Evolutionary conservation across 2,888 invertebrate species (phyloP), one percentile per base, ranked within the genome.

Genomic region (Thalpophila matura): DNA sequence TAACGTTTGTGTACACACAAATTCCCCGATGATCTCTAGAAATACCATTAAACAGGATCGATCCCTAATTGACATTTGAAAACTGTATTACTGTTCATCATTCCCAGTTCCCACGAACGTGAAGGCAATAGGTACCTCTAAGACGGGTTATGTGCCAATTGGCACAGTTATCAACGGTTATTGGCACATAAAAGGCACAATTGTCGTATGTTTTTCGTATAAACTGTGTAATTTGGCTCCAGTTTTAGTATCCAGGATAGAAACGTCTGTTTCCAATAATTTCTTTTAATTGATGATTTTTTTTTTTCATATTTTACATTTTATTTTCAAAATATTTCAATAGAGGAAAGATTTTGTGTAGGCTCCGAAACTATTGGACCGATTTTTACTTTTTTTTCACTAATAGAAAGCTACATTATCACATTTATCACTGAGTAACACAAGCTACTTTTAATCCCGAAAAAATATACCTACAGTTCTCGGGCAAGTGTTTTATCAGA

Each of bases 211-310:
- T 79, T 81, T 82, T 81, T 76, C 71, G 59, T 62, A 70, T 80
- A 76, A 83, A 79, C 79, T 74, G 68, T 70, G 67, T 77, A 77
- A 84, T 84, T 84, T 81, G 78, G 77, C 81, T 78, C 43, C 74
- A 69, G 76, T 77, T 64, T 74, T 53, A 49, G 54, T 49, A 57
- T 45, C 12, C 24, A 27, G 38, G 22, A 63, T 49, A n/a, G 22
- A 57, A n/a, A 38, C 24, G 35, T 42, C 16, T 38, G 33, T 51
- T 38, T 27, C 12, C 7, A 20, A 55, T 45, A 47, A 38, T 57
- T 31, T 54, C 33, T 45, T 51, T 31, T 6, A 31, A 45, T 18
- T 29, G 14, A 47, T 29, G 3, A 10, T n/a, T 38, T 31, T 24
- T 9, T 1, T 29, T 38, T 45, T 9, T 27, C 4, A 18, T 10